phyloP scores from a whole-genome alignment of 2,113 vertebrate genomes.

The Chitala chitala region DNA sequence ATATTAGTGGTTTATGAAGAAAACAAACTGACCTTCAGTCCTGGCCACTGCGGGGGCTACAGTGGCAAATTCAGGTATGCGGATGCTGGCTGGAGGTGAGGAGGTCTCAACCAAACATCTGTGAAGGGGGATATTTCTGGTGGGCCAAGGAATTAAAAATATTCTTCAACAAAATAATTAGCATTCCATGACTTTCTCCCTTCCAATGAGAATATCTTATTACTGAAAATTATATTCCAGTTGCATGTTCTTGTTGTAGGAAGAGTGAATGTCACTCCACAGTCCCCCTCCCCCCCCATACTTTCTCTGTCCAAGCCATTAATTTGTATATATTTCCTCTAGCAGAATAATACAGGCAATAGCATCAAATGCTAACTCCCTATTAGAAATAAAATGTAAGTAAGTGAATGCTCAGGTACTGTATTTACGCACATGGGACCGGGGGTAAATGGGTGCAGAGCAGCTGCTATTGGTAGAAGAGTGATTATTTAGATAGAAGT shows the following conservation, averaged over 20 bases:
- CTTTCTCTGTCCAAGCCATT: neutral
- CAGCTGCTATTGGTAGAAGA: too few relatives aligned
- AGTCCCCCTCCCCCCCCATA: neutral
- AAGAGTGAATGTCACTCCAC: neutral
- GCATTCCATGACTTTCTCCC: neutral
- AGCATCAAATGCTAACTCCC: too few relatives aligned
- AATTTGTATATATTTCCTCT: neutral
- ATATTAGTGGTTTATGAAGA: conserved; percentile 34
- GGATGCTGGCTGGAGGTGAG: neutral
- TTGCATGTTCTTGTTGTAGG: too few relatives aligned
- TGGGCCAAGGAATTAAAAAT: neutral
- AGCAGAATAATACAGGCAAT: neutral
- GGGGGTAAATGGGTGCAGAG: too few relatives aligned
- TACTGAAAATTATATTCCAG: neutral
- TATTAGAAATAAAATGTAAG: too few relatives aligned
- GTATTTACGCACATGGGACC: too few relatives aligned
- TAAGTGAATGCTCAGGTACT: too few relatives aligned
- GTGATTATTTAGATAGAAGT: neutral
- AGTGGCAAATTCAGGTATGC: neutral
- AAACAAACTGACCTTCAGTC: neutral
- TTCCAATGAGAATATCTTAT: neutral
- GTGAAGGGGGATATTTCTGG: conserved; percentile 1
- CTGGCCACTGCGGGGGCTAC: neutral
- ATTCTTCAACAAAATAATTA: conserved; percentile 6
- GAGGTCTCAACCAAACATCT: neutral